These are phyloP conservation scores for Epinephelus coioides DNA, from an alignment of 2,797 vertebrate genomes.

Conservation along the genomic window DNA sequence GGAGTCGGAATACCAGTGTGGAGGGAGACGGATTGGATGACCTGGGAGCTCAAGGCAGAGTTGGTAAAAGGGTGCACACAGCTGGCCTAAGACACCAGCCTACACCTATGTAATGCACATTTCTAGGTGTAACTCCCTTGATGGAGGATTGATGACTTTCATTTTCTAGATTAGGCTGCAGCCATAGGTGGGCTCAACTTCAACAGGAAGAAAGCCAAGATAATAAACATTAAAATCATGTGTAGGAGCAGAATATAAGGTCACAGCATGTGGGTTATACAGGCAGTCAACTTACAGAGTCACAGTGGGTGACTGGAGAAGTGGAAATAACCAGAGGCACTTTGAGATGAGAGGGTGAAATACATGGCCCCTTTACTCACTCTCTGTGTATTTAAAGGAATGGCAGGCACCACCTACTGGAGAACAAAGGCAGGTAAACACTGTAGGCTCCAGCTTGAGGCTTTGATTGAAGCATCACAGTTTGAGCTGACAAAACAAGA, in stretches of 20 bases:
- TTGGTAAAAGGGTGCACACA: constrained; percentile 1
- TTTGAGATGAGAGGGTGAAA: constrained; percentile 8
- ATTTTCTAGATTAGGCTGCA: constrained; percentile 34
- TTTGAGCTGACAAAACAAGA: constrained; percentile 22
- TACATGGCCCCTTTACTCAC: not conserved
- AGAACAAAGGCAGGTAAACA: not conserved
- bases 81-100: constrained; percentile 8
- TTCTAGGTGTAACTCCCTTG: not conserved
- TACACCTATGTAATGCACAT: not conserved
- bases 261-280: not conserved
- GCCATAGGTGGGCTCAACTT: constrained; percentile 16
- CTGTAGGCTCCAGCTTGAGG: too few relatives aligned
- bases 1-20: constrained; percentile 20
- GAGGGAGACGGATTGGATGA: not conserved
- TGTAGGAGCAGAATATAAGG: not conserved
- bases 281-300: not conserved
- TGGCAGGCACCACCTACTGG: not conserved
- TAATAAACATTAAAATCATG: constrained; percentile 19
- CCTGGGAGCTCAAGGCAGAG: constrained; percentile 6
- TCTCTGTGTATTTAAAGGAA: not conserved
- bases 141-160: constrained; percentile 48
- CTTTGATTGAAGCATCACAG: not conserved
- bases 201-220: constrained; percentile 2
- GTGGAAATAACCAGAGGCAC: constrained; percentile 1
- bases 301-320: not conserved